phyloP scores from a whole-genome alignment of 2,888 invertebrate genomes.

The Protonemura montana region DNA sequence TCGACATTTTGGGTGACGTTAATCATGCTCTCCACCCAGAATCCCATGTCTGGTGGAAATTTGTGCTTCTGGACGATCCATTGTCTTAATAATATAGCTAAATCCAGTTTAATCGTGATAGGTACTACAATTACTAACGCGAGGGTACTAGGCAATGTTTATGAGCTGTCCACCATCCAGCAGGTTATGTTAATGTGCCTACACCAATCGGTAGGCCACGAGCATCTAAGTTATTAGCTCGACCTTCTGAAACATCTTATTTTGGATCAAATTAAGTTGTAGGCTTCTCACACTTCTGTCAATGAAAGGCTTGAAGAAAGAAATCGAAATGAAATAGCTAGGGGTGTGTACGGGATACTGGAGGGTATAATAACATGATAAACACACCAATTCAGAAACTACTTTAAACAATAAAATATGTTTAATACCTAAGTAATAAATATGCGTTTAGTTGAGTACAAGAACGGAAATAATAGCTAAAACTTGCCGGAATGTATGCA shows the following conservation, averaged over 20 bases:
- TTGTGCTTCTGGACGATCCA: neutral
- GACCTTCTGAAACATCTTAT: conserved; percentile 29
- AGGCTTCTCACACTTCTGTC: neutral
- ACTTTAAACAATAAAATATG: too few relatives aligned
- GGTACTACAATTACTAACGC: conserved; percentile 4
- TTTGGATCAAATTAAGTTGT: conserved; percentile 37
- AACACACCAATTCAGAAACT: too few relatives aligned
- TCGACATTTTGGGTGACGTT: too few relatives aligned
- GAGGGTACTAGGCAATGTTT: conserved; percentile 30
- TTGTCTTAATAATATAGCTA: neutral
- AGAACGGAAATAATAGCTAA: neutral
- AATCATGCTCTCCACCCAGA: neutral
- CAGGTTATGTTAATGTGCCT: conserved; percentile 37
- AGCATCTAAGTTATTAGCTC: conserved; percentile 28
- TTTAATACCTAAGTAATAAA: too few relatives aligned
- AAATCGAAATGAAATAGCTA: too few relatives aligned
- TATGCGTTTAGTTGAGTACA: too few relatives aligned
- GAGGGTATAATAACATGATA: too few relatives aligned
- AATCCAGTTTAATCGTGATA: neutral
- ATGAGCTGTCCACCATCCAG: conserved; percentile 16
- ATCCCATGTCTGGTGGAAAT: neutral
- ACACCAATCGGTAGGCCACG: conserved; percentile 38
- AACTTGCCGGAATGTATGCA: neutral
- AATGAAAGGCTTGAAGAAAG: too few relatives aligned
- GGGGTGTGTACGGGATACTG: too few relatives aligned